phyloP scores from a whole-genome alignment of 2,113 vertebrate genomes.

The Sialia sialis region DNA sequence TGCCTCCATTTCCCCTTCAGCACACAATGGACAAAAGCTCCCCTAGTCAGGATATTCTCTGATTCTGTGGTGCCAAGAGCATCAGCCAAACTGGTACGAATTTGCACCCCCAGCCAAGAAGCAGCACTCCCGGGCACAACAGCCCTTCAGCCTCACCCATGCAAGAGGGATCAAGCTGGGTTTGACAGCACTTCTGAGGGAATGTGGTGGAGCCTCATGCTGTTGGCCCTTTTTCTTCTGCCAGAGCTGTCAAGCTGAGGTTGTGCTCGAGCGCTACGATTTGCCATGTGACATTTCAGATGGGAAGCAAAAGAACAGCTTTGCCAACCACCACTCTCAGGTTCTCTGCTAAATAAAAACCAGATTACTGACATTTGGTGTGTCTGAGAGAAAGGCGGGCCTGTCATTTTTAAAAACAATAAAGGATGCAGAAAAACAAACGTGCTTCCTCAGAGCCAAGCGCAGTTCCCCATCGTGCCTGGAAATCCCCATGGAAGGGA shows the following conservation, averaged over 20 bases:
- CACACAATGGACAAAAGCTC: neutral
- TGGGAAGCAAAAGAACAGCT: conserved; percentile 4
- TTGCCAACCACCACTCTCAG: conserved; percentile 7
- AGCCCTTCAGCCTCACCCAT: neutral
- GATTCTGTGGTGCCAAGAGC: neutral
- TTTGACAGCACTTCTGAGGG: conserved; percentile 3
- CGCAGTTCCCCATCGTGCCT: neutral
- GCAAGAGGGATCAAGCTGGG: neutral
- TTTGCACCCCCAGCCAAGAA: neutral
- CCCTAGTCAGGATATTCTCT: neutral
- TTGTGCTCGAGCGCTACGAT: neutral
- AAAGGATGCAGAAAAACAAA: conserved; percentile 22
- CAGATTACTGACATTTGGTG: conserved; percentile 18
- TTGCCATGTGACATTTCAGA: conserved; percentile 32
- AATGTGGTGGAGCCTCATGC: neutral
- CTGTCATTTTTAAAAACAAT: neutral
- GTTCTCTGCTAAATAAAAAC: conserved; percentile 15
- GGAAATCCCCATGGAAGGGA: conserved; percentile 41
- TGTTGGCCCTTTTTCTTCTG: conserved; percentile 31
- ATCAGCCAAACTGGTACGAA: neutral
- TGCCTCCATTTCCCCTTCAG: neutral
- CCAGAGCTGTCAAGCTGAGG: conserved; percentile 42
- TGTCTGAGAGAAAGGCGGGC: neutral
- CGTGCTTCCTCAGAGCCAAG: neutral
- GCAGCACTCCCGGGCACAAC: neutral